Base-by-base conservation (phyloP, 1,140 invertebrate species). In the Mercenaria mercenaria region DNA sequence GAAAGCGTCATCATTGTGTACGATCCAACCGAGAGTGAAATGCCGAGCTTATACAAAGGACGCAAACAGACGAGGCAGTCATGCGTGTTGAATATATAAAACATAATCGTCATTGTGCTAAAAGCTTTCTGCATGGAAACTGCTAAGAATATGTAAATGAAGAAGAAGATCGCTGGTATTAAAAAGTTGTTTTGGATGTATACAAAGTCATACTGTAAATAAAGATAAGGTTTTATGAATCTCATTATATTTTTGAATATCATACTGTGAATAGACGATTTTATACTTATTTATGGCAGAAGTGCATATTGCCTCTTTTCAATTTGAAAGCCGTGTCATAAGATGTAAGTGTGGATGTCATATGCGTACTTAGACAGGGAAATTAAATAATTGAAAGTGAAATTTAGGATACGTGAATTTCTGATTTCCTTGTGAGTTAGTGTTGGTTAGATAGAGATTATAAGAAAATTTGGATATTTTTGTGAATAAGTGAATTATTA, bases 131-230 rank as follows among this genome's bases (percentile, higher is more conserved):
- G 67, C 67, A 72, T 72, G 6, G 67, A 72, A 23, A 72, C 67
- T 72, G 67, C 67, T 72, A 29, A 41, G 67, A 39, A 72, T 72
- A 72, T 72, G 67, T 72, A 72, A 72, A 72, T 72, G 67, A 72
- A 67, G 3, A 23, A 72, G 26, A 64, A 72, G 15, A 29, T 10
- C 2, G 18, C 23, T 23, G 67, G 37, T 72, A 39, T 72, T 39
- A 72, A 72, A 41, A 72, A 37, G 37, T 72, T 26, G 15, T 72
- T 72, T 39, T 39, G 67, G 67, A 72, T 72, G 67, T 72, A 26
- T 39, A 72, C 29, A n/a, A 10, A 72, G 26, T 72, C 67, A 39
- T 20, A 3, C 32, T 18, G 37, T 26, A 72, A 72, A 72, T 72
- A 41, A 2, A 72, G 67, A 72, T 72, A 72, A n/a, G 29, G 67